Evolutionary conservation across 2,888 invertebrate species (phyloP).

Genomic region (Ophion obscuratus): DNA sequence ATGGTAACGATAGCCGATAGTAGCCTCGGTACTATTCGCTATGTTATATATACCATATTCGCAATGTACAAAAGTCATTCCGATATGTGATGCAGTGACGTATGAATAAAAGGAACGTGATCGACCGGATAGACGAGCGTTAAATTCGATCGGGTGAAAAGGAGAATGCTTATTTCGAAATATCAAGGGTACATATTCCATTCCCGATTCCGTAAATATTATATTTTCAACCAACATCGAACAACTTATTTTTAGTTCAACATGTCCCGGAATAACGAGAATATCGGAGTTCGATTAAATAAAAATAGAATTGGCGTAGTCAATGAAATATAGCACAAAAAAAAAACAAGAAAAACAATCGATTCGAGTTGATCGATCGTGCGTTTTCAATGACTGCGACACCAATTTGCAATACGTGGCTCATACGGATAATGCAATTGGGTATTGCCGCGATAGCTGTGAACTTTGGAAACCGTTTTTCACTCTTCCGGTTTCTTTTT

Average conservation of each 20-base stretch:
- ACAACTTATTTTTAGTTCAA: too few relatives aligned
- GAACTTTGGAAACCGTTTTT: slow-evolving; percentile 38
- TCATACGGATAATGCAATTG: neutral
- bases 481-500: slow-evolving; percentile 11
- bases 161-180: neutral
- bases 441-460: slow-evolving; percentile 15
- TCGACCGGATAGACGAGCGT: neutral
- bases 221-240: too few relatives aligned
- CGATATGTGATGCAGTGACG: slow-evolving; percentile 62
- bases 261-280: too few relatives aligned
- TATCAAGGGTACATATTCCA: neutral
- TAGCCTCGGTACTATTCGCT: slow-evolving; percentile 21
- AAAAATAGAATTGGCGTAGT: neutral
- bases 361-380: slow-evolving; percentile 2
- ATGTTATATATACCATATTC: slow-evolving; percentile 56
- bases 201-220: too few relatives aligned
- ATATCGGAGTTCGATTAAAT: neutral
- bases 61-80: slow-evolving; percentile 61
- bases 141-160: neutral
- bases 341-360: neutral
- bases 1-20: slow-evolving; percentile 46
- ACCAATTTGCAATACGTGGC: neutral
- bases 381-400: neutral
- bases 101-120: slow-evolving; percentile 42
- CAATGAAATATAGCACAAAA: slow-evolving; percentile 7